Evolutionary conservation across 2,113 vertebrate genomes (phyloP).

Genomic region (Bos javanicus): DNA sequence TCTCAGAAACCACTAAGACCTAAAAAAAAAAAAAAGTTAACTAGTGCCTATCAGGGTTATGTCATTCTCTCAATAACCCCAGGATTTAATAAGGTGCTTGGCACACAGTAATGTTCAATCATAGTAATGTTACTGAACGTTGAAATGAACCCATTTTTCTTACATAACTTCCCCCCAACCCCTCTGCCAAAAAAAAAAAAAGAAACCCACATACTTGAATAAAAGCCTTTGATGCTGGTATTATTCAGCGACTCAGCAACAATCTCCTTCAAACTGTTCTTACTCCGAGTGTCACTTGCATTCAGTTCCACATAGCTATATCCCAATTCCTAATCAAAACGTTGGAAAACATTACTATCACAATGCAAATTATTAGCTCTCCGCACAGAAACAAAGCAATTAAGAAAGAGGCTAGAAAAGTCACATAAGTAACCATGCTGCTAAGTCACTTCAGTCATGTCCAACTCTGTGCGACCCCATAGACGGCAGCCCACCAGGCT

Average conservation of each 20-base stretch:
- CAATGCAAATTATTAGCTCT: not conserved
- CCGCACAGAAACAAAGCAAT: not conserved
- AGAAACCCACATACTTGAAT: constrained; percentile 82
- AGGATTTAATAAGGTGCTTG: not conserved
- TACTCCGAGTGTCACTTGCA: constrained; percentile 95
- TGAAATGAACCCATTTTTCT: not conserved
- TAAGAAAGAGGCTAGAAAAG: not conserved
- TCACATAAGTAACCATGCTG: not conserved
- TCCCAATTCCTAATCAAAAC: constrained; percentile 88
- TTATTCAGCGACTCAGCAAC: constrained; percentile 95
- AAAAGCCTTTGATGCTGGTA: constrained; percentile 96
- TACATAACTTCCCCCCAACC: not conserved
- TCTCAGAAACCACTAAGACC: not conserved
- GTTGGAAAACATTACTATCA: constrained; percentile 13
- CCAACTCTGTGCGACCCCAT: too few relatives aligned
- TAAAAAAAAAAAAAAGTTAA: not conserved
- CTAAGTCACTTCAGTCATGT: too few relatives aligned
- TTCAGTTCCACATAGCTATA: constrained; percentile 98
- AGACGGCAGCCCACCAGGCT: too few relatives aligned
- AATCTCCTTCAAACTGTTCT: constrained; percentile 92
- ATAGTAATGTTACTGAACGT: not conserved
- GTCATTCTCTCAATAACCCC: not conserved
- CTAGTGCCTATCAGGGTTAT: not conserved
- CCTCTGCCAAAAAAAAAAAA: not conserved
- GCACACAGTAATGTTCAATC: not conserved